A percentile compares a stretch with the other conserved stretches of the same genome.
Evolutionary conservation across 2,888 invertebrate genomes (phyloP).

Genomic region (Bibio marci): DNA sequence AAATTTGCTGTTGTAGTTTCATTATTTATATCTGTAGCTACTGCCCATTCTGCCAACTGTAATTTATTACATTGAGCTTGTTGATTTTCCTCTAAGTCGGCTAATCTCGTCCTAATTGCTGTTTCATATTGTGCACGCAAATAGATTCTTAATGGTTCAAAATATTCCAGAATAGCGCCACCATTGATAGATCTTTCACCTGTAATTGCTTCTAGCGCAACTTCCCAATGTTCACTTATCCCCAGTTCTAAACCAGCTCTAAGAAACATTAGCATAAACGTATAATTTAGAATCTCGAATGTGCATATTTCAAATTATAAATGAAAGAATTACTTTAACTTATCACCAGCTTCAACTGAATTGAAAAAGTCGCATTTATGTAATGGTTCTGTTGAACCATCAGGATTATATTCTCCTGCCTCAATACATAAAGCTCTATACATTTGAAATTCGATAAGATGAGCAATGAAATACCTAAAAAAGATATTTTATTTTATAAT

Average conservation of each 20-base stretch:
- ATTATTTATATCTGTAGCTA: conserved; percentile 23
- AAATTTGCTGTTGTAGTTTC: conserved; percentile 15
- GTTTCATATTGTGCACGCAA: conserved; percentile 31
- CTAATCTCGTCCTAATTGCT: too few species aligned
- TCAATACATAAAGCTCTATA: conserved; percentile 43
- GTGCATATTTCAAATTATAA: too few species aligned
- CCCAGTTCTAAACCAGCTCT: conserved; percentile 32
- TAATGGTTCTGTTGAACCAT: conserved; percentile 33
- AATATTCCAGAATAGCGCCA: conserved; percentile 39
- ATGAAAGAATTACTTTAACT: too few species aligned
- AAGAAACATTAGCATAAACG: too few species aligned
- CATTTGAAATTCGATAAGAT: conserved; percentile 65
- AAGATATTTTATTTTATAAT: not conserved
- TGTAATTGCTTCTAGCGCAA: conserved; percentile 42
- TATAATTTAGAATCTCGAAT: too few species aligned
- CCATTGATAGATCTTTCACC: conserved; percentile 41
- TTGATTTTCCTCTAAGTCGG: too few species aligned
- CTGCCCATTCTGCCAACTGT: conserved; percentile 23
- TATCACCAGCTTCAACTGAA: conserved; percentile 35
- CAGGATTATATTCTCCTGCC: conserved; percentile 41
- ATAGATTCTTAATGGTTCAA: conserved; percentile 38
- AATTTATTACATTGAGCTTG: conserved; percentile 18
- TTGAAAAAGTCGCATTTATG: conserved; percentile 53
- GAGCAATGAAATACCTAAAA: conserved; percentile 35
- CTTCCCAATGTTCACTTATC: conserved; percentile 36